Conservation (phyloP, 1,140 invertebrate species). For the Eupristina koningsbergeri region DNA sequence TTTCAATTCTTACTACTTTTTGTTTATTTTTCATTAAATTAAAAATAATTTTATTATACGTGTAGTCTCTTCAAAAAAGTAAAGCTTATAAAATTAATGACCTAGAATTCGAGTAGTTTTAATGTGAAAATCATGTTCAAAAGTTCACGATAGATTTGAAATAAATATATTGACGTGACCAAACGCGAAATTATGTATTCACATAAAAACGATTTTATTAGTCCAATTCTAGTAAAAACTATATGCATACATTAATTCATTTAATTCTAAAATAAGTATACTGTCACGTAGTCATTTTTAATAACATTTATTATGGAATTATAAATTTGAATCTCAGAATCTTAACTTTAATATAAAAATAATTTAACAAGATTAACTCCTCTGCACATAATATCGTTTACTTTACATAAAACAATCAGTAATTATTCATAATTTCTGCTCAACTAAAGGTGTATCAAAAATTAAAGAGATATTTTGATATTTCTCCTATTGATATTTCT, state of each 20-base stretch:
- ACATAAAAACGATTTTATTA: not conserved
- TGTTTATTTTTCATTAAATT: not conserved
- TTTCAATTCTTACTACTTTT: too few species aligned
- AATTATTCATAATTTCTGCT: too few species aligned
- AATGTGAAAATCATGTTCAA: not conserved
- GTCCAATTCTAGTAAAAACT: not conserved
- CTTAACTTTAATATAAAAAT: too few species aligned
- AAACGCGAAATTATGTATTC: not conserved
- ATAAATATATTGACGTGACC: not conserved
- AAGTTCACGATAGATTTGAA: not conserved
- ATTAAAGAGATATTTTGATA: too few species aligned
- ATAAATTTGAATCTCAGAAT: not conserved
- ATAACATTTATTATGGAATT: not conserved
- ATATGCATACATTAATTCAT: not conserved
- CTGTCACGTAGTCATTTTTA: not conserved
- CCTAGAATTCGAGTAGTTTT: not conserved
- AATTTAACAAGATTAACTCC: too few species aligned
- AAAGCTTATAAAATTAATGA: not conserved
- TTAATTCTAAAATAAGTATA: not conserved
- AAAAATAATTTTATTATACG: not conserved
- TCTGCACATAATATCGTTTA: too few species aligned
- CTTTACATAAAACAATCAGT: too few species aligned
- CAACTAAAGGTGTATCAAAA: too few species aligned
- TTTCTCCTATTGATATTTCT: too few species aligned
- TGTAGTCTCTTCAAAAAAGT: not conserved